Evolutionary conservation across 2,888 invertebrate species (phyloP), one percentile per base, ranked within the genome.

Genomic region (Drosophila antonietae): DNA sequence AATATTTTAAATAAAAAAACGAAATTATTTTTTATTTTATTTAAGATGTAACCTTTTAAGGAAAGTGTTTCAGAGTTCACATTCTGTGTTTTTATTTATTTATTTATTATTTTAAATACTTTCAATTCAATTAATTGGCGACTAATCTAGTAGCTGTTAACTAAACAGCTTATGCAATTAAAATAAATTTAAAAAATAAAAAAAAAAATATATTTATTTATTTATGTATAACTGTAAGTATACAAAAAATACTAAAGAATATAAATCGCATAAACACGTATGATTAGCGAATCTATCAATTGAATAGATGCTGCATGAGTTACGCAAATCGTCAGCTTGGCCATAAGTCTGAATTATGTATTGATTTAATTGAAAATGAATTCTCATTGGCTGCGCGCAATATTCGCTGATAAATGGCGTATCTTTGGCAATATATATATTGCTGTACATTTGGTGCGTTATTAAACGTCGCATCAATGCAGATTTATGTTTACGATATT

Each of bases 391-490:
- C 14, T 57, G 53, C 67, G 47, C 71, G 53, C 31, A 31, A 33
- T 18, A 3, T 49, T 20, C 23, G 28, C 41, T 43, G 55, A 65
- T 67, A 14, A 33, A 28, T 18, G 39, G 51, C 55, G 49, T 20
- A 59, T 49, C 59, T 41, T 31, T 15, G 31, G 39, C 59, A 39
- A 49, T 39, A 59, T 37, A 58, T 74, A 68, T 82, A 68, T 75
- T 69, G 74, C 69, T 77, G 62, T 73, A 68, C 69, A 83, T 87
- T 84, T 78, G 52, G 41, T 53, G 61, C 65, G 33, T 63, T 59
- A 80, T 75, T 78, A 78, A 88, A 74, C 63, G 74, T 9, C 72
- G 59, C 60, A 63, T 72, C 65, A 70, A 56, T 55, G 49, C 73
- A 70, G 61, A 86, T 73, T 80, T 76, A 78, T 73, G 69, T 76